Evolutionary conservation across 2,113 vertebrate genomes (phyloP), one percentile per base, ranked within the genome.

Genomic region (Esox niger): DNA sequence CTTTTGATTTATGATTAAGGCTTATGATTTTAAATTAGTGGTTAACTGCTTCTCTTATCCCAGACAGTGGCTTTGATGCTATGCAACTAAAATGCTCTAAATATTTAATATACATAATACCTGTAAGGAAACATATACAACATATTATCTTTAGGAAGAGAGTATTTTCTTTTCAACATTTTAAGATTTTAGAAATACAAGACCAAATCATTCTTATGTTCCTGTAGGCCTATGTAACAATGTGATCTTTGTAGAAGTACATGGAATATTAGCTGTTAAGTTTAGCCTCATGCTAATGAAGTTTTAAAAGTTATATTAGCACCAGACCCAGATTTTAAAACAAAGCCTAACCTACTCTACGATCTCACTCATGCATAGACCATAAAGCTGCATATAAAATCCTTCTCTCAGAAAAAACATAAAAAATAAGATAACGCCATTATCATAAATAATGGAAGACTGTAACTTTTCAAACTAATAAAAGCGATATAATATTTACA

Each of bases 381-480:
- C 79, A 74, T 20, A 64, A 20, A 27, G 75, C 76, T 75, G 79
- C 84, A 85, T 83, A 62, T 73, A 80, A 80, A 71, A 73, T 70
- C 7, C 56, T 21, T 58, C 65, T 47, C 35, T 21, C 31, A 23
- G 64, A 68, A 38, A 60, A 68, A 38, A 38, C 63, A 68, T 32
- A 4, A 58, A 61, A 17, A n/a, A 73, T 61, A 33, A 74, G 10
- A 80, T 83, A 68, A 83, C 71, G 60, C 73, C 67, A 88, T 88
- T 85, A 82, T 67, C 86, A 88, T 88, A 80, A 80, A 82, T 78
- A 88, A 73, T 60, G 76, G 35, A 49, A 43, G 10, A 2, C 43
- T 68, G 70, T 75, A 88, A 88, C 85, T 86, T 82, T 70, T 70
- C 47, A 35, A 33, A 26, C 21, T 68, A 54, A 47, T 59, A 62